Evolutionary conservation across 2,113 vertebrate genomes (phyloP), one percentile per base, ranked within the genome.

Genomic region (Chrysemys picta): DNA sequence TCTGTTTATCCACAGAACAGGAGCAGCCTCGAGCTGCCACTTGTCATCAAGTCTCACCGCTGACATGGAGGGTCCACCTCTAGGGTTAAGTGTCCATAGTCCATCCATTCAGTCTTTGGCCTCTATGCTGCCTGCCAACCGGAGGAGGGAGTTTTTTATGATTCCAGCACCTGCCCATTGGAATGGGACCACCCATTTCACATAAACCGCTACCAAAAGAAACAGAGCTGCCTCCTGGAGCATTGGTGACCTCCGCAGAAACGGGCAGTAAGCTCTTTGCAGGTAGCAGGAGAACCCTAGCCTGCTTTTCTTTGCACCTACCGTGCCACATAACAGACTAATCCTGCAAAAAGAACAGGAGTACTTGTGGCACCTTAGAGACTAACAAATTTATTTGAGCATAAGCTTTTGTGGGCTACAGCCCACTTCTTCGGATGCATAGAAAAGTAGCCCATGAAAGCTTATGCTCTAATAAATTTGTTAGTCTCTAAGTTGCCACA

Each of bases 301-400:
- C 78, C 42, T 80, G 42, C 31, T 81, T 2, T 84, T 25, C n/a
- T 27, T 59, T 38, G 11, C 45, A 79, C n/a, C 10, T 29, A 27
- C 6, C 2, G 4, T 11, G 29, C 17, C 52, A 11, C 0, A 0
- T 1, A 50, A 2, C 7, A 54, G 35, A 10, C 12, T 47, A 2
- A 42, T n/a, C 49, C 72, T 25, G 62, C 45, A 45, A 45, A 45
- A 6, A 45, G 45, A 45, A 45, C 5, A 45, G 45, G 45, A 45
- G 45, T 6, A 45, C 45, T 45, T 45, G 45, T 45, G 45, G 45
- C 45, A 45, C 45, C 45, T 45, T 45, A 45, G 45, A 45, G 45
- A 45, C 45, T 45, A 6, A 45, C 45, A 6, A 45, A 45, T 45
- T 45, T 45, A 45, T 45, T 45, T 45, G 45, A 6, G 45, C 45